These are phyloP conservation scores for Drosophila formosana DNA, from an alignment of 2,888 invertebrate genomes.

Conservation along the genomic window DNA sequence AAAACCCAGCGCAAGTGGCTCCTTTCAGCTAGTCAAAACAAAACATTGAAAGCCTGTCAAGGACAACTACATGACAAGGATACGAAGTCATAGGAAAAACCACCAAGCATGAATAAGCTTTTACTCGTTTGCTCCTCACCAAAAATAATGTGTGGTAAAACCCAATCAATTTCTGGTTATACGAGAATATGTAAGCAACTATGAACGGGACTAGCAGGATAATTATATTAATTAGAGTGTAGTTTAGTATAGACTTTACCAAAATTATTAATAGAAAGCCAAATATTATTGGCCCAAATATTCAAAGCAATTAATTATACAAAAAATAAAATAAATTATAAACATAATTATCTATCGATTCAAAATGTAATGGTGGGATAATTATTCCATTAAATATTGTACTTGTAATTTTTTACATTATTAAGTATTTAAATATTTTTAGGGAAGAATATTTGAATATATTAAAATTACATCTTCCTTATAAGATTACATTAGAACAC, in stretches of 20 bases:
- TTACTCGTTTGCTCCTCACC: background rate
- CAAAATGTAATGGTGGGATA: too few relatives aligned
- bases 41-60: conserved; percentile 42
- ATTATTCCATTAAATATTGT: too few relatives aligned
- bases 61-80: conserved; percentile 22
- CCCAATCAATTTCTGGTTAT: conserved; percentile 11
- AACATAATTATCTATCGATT: too few relatives aligned
- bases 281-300: too few relatives aligned
- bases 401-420: too few relatives aligned
- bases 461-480: too few relatives aligned
- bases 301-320: too few relatives aligned
- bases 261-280: background rate
- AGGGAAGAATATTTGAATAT: too few relatives aligned
- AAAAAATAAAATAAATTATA: too few relatives aligned
- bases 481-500: too few relatives aligned
- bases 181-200: conserved; percentile 1
- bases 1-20: conserved; percentile 14
- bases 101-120: conserved; percentile 8
- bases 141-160: background rate
- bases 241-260: too few relatives aligned
- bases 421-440: too few relatives aligned
- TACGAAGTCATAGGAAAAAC: conserved; percentile 3
- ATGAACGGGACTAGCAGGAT: background rate
- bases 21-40: conserved; percentile 38
- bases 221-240: background rate